Conservation (phyloP, 2,888 invertebrate species). For the Volucella bombylans region DNA sequence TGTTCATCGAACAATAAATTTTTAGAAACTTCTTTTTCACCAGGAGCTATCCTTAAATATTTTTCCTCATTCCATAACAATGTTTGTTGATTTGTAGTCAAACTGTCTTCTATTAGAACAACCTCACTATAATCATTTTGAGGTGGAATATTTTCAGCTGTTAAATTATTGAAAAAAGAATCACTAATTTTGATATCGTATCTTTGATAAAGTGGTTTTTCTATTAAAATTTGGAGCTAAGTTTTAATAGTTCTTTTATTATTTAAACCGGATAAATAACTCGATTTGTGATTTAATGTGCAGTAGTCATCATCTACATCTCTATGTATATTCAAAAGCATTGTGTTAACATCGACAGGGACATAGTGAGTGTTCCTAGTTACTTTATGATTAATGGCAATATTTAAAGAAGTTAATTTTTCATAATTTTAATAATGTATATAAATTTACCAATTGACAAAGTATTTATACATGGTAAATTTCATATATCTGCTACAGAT, state of each 20-base stretch:
- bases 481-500: too few relatives aligned
- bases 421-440: too few relatives aligned
- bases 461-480: too few relatives aligned
- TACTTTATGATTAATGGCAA: too few relatives aligned
- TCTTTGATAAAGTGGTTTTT: slow-evolving; percentile 17
- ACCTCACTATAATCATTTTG: slow-evolving; percentile 34
- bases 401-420: too few relatives aligned
- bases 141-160: not conserved
- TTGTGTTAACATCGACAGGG: slow-evolving; percentile 75
- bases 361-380: too few relatives aligned
- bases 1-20: slow-evolving; percentile 78
- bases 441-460: too few relatives aligned
- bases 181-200: slow-evolving; percentile 38
- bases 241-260: slow-evolving; percentile 21
- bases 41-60: slow-evolving; percentile 77
- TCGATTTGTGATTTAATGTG: slow-evolving; percentile 28
- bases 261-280: slow-evolving; percentile 22
- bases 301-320: slow-evolving; percentile 76
- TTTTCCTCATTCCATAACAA: slow-evolving; percentile 78
- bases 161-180: slow-evolving; percentile 8
- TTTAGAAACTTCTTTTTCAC: slow-evolving; percentile 76
- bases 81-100: slow-evolving; percentile 75
- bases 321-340: slow-evolving; percentile 74
- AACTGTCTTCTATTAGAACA: slow-evolving; percentile 72
- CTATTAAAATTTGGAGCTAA: slow-evolving; percentile 29